A percentile compares a stretch with the other conserved stretches of the same genome.
Evolutionary conservation across 2,888 invertebrate species (phyloP).

Genomic region (Petrophora chlorosata): DNA sequence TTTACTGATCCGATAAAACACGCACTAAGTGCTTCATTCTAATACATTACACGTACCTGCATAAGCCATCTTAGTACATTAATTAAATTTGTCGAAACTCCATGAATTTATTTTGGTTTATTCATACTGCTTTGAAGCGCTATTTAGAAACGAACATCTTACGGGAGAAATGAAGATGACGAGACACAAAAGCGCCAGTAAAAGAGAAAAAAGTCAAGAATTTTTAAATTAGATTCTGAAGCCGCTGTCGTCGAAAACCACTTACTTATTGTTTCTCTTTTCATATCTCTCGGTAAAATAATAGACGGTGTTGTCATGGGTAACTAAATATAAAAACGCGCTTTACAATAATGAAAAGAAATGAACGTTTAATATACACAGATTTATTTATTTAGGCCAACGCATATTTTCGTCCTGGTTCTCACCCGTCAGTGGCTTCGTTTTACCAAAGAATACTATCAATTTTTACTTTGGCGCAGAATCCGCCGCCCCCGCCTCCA

Average conservation of each 20-base stretch:
- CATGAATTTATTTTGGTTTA: constrained; percentile 5
- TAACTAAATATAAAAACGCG: too few relatives aligned
- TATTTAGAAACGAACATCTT: background rate
- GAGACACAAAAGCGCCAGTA: constrained; percentile 1
- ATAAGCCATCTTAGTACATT: constrained; percentile 8
- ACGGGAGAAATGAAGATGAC: background rate
- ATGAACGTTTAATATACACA: too few relatives aligned
- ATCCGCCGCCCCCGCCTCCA: too few relatives aligned
- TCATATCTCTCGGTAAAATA: too few relatives aligned
- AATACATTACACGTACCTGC: constrained; percentile 1
- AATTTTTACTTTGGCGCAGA: too few relatives aligned
- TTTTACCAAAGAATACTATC: too few relatives aligned
- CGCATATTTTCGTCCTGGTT: too few relatives aligned
- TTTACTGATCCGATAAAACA: constrained; percentile 18
- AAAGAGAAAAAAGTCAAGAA: background rate
- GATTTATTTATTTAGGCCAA: too few relatives aligned
- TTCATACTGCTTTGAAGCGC: background rate
- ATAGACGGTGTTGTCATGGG: too few relatives aligned
- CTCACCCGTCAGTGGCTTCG: too few relatives aligned
- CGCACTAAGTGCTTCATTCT: constrained; percentile 16
- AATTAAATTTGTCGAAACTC: constrained; percentile 14
- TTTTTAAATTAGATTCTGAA: constrained; percentile 7
- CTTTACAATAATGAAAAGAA: too few relatives aligned
- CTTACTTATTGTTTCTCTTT: background rate
- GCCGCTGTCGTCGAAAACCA: background rate